Evolutionary conservation across 1,140 invertebrate species (phyloP), one percentile per base, ranked within the genome.

Genomic region (Lasaia peninsularis): DNA sequence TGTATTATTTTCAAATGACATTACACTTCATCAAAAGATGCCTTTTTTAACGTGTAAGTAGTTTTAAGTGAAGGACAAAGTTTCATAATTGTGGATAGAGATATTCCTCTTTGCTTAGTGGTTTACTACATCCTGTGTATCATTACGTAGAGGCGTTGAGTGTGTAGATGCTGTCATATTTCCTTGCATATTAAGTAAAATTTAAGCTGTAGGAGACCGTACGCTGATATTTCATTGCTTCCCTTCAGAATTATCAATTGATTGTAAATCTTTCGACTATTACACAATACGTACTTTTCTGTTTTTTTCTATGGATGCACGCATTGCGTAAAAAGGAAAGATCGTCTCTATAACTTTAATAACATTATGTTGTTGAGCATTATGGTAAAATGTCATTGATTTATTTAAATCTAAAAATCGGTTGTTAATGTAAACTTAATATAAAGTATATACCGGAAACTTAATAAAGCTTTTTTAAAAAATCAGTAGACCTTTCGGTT

Each of bases 31-130:
- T 77, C 73, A 80, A 85, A 71, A 62, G 80, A 84, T 87, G 81
- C 84, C 84, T 87, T 87, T 69, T 84, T 78, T 80, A 84, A 78
- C 65, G 64, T 76, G 69, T 87, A 87, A 85, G 81, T 85, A 87
- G 80, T 65, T 71, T 62, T 84, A 83, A 86, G 80, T 52, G 57
- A 72, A 79, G 75, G 72, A 71, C 76, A 72, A 73, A 44, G 31
- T 78, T 65, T 75, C 75, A 78, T 83, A 78, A 84, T 79, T 81
- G 77, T 84, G 72, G 65, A 80, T 82, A 83, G 76, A 62, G 50
- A 67, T 76, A 63, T 59, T 58, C 69, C 73, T 69, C 71, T 67
- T 61, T 60, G 65, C 65, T 63, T 67, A 56, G 65, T 53, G 64
- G 58, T 65, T 61, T 58, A 60, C 49, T 37, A 62, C 52, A 48